Evolutionary conservation across 2,888 invertebrate species (phyloP).

Genomic region (Heliconius ethilla): DNA sequence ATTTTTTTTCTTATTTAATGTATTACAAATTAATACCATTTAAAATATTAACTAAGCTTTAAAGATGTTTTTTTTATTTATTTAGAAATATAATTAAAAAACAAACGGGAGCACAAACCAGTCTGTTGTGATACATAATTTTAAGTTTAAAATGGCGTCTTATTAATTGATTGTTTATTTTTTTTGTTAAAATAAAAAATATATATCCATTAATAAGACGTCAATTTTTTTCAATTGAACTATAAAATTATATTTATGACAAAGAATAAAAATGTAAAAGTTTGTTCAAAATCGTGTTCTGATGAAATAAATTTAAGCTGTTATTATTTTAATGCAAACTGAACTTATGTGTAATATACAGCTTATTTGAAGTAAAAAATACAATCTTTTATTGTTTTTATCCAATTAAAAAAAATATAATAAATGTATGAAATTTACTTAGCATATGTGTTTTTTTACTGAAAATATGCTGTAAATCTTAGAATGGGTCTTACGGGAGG

Average conservation of each 20-base stretch:
- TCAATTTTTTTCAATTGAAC: conserved; percentile 53
- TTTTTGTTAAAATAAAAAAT: background rate
- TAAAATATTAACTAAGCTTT: conserved; percentile 67
- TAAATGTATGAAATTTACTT: background rate
- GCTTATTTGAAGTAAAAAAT: conserved; percentile 32
- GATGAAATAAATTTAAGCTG: conserved; percentile 56
- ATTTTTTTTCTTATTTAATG: conserved; percentile 11
- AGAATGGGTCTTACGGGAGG: conserved; percentile 77
- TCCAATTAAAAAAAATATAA: background rate
- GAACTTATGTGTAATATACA: conserved; percentile 40
- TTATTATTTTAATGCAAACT: conserved; percentile 42
- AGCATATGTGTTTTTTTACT: conserved; percentile 28
- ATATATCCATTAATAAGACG: conserved; percentile 21
- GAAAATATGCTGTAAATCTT: conserved; percentile 54
- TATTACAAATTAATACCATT: conserved; percentile 36
- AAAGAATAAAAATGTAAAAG: conserved; percentile 41
- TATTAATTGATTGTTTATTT: background rate
- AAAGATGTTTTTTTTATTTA: conserved; percentile 65
- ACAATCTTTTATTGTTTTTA: conserved; percentile 7
- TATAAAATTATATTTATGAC: conserved; percentile 57
- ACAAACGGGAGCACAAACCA: conserved; percentile 70
- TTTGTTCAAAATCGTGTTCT: conserved; percentile 59
- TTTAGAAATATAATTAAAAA: conserved; percentile 55
- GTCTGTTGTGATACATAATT: conserved; percentile 79
- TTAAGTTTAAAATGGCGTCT: conserved; percentile 56